Evolutionary conservation across 1,140 invertebrate species (phyloP).

Genomic region (Rhagoletis pomonella): DNA sequence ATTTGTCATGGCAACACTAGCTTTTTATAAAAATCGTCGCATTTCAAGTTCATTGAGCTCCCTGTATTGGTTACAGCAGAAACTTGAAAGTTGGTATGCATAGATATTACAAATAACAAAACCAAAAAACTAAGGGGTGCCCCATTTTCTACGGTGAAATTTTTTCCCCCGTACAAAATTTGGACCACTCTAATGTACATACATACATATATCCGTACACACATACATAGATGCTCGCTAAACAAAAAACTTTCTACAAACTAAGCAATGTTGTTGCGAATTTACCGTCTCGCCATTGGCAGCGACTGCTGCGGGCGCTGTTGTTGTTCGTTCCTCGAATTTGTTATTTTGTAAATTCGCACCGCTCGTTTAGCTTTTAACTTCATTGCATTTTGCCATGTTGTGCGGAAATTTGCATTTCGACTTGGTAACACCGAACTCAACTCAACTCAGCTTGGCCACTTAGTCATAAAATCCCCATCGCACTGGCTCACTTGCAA

Average conservation of each 20-base stretch:
- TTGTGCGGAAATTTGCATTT: slow-evolving; percentile 49
- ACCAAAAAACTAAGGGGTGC: too few relatives aligned
- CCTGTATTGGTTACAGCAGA: too few relatives aligned
- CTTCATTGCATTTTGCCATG: slow-evolving; percentile 44
- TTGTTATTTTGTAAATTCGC: slow-evolving; percentile 21
- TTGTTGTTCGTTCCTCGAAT: slow-evolving; percentile 24
- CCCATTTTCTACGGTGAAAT: too few relatives aligned
- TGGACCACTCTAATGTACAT: too few relatives aligned
- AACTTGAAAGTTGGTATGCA: too few relatives aligned
- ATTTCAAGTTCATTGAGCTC: too few relatives aligned
- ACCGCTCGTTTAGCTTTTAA: slow-evolving; percentile 47
- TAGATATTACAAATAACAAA: too few relatives aligned
- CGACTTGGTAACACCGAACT: slow-evolving; percentile 17
- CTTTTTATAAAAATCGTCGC: too few relatives aligned
- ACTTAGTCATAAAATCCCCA: slow-evolving; percentile 38
- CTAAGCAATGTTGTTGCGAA: slow-evolving; percentile 33
- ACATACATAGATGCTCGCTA: not conserved
- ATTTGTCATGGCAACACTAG: too few relatives aligned
- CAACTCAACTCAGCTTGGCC: not conserved
- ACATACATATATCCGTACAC: not conserved
- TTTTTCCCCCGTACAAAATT: too few relatives aligned
- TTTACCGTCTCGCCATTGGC: slow-evolving; percentile 37
- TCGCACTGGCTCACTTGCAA: not conserved
- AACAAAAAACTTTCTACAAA: slow-evolving; percentile 6
- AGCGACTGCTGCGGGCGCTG: not conserved